A percentile compares a stretch with the other conserved stretches of the same genome.
Evolutionary conservation across 1,140 invertebrate species (phyloP).

Genomic region (Trichonephila inaurata): DNA sequence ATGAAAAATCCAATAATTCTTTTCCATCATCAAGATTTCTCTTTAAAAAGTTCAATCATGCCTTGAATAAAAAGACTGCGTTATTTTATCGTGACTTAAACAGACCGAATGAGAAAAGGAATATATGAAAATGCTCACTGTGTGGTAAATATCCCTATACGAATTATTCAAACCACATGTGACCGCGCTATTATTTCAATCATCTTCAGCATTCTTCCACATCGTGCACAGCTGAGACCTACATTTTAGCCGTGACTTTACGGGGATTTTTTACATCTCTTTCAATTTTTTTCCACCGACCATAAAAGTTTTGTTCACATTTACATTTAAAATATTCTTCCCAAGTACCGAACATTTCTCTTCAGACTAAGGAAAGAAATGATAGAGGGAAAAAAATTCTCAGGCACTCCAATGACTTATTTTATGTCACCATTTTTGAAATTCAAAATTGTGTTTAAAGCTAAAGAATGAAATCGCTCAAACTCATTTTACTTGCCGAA

Average conservation of each 20-base stretch:
- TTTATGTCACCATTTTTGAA: conserved; percentile 64
- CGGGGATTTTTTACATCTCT: neutral
- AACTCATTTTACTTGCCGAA: conserved; percentile 64
- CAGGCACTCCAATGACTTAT: conserved; percentile 30
- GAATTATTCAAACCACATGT: conserved; percentile 22
- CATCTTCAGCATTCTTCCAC: neutral
- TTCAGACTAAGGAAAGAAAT: neutral
- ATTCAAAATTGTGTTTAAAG: conserved; percentile 63
- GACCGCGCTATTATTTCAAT: conserved; percentile 14
- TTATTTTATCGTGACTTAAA: neutral
- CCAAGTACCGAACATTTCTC: neutral
- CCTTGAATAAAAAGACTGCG: neutral
- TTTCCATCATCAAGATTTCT: neutral
- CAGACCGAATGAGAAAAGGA: neutral
- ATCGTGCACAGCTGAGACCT: conserved; percentile 48
- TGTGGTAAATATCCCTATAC: neutral
- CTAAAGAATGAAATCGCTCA: conserved; percentile 50
- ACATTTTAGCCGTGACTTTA: conserved; percentile 30
- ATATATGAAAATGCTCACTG: neutral
- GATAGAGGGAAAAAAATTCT: neutral
- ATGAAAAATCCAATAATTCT: neutral
- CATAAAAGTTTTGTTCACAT: conserved; percentile 45
- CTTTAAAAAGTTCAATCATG: neutral
- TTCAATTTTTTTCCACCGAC: neutral
- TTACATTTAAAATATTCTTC: conserved; percentile 66